These are phyloP conservation scores for Sarcophaga bullata DNA, from an alignment of 1,140 invertebrate genomes.

Conservation along the genomic window DNA sequence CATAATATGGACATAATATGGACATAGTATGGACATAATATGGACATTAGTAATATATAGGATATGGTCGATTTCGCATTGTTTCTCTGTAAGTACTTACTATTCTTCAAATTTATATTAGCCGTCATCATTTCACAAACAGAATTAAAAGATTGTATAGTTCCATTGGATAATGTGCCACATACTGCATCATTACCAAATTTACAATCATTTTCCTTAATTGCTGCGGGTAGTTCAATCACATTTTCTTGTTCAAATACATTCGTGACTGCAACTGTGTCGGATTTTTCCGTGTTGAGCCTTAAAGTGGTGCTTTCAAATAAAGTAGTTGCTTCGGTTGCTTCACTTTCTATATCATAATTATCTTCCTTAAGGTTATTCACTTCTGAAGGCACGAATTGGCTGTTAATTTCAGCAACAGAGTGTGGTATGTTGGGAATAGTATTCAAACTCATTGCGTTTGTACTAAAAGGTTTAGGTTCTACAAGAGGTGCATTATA, in stretches of 20 bases:
- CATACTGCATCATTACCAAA: conserved; percentile 56
- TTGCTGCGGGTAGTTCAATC: too few relatives aligned
- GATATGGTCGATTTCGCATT: background rate
- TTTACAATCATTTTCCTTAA: conserved; percentile 47
- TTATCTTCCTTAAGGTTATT: too few relatives aligned
- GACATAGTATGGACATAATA: too few relatives aligned
- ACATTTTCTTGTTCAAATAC: too few relatives aligned
- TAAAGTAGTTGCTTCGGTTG: too few relatives aligned
- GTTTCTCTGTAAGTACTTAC: conserved; percentile 42
- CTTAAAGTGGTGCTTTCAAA: too few relatives aligned
- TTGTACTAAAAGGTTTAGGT: background rate
- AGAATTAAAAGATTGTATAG: conserved; percentile 52
- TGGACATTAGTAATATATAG: too few relatives aligned
- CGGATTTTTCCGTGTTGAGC: too few relatives aligned
- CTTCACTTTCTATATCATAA: too few relatives aligned
- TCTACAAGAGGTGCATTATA: background rate
- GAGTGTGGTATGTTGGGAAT: background rate
- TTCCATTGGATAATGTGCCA: conserved; percentile 50
- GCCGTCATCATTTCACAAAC: conserved; percentile 56
- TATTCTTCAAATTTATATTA: conserved; percentile 43
- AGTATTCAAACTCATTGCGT: background rate
- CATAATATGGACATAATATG: too few relatives aligned
- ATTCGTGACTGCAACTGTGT: too few relatives aligned
- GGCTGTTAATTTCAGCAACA: background rate
- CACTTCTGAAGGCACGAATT: background rate